These are phyloP conservation scores for Forbesichthys agassizii DNA, from an alignment of 2,113 vertebrate genomes.

Conservation along the genomic window DNA sequence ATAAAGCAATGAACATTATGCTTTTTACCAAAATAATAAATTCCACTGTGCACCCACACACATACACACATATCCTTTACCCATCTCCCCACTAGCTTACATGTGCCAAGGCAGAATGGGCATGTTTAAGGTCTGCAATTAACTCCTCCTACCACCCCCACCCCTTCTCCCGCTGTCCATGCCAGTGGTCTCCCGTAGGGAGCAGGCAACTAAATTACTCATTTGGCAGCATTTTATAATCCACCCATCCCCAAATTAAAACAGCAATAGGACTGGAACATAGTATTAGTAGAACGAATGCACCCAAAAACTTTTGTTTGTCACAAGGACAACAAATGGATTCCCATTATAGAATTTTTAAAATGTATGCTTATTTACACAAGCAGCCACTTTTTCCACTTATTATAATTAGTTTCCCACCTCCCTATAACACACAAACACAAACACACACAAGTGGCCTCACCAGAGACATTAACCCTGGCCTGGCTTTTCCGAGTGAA, in stretches of 20 bases:
- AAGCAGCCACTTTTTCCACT: constrained; percentile 40
- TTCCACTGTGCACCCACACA: constrained; percentile 30
- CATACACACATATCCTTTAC: background rate
- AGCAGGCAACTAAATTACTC: constrained; percentile 63
- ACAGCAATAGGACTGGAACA: constrained; percentile 51
- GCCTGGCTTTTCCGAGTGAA: background rate
- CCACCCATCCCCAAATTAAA: constrained; percentile 45
- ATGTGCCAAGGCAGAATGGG: constrained; percentile 59
- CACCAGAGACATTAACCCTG: no score
- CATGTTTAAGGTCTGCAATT: constrained; percentile 72
- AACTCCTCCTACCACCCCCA: constrained; percentile 27
- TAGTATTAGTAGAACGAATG: constrained; percentile 65
- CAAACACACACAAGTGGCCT: background rate
- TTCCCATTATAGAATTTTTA: constrained; percentile 68
- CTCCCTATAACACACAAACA: constrained; percentile 10
- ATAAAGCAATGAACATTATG: constrained; percentile 48
- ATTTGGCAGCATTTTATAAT: constrained; percentile 53
- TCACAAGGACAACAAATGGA: constrained; percentile 72
- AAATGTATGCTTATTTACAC: constrained; percentile 72
- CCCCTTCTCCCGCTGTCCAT: background rate
- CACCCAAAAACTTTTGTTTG: constrained; percentile 69
- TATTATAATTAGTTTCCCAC: constrained; percentile 43
- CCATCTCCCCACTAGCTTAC: constrained; percentile 24
- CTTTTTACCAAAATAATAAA: constrained; percentile 41
- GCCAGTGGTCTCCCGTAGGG: constrained; percentile 17